Evolutionary conservation across 2,113 vertebrate species (phyloP), one percentile per base, ranked within the genome.

Genomic region (Hystrix cristata): DNA sequence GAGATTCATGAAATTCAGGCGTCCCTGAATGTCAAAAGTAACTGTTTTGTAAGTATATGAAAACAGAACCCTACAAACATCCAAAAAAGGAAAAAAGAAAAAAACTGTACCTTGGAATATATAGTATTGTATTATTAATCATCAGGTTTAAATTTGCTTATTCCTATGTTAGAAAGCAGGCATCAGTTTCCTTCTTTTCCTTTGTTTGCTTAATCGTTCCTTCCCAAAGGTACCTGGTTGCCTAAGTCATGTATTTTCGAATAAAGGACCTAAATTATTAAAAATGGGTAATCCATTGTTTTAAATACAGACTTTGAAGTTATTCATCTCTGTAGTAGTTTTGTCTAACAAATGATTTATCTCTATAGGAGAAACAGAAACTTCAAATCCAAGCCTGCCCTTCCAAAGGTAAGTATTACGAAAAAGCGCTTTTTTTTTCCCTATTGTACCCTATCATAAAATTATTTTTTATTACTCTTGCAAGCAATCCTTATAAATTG

Each of bases 341-440:
- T 78, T 87, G 87, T 87, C 85, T 96, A 89, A 97, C 65, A 51
- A 74, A 29, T 91, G 43, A 64, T 96, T 98, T 97, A 1, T 98
- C 82, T 98, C 91, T 95, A 13, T 98, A 99, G 99, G 99, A 98
- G 99, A 98, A 99, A 99, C 97, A 99, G 99, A 98, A 99, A 99
- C 98, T 99, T 99, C 98, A 99, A 99, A 98, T 98, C 98, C 59
- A 99, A 99, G 97, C 99, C 99, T 34, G 98, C 87, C 94, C 99
- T 99, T 95, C 99, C 99, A 9, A 99, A 99, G 99, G 99, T 99
- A 97, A 98, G 98, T 97, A n/a, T 83, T 91, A 14, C 46, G 38
- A 43, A 95, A 92, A 86, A 84, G 23, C 38, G 23, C 48, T 69
- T 72, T 81, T 72, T 88, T 89, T 91, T 86, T 74, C 53, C 27